phyloP scores from a whole-genome alignment of 2,888 invertebrate species.

The Lacanobia oleracea region DNA sequence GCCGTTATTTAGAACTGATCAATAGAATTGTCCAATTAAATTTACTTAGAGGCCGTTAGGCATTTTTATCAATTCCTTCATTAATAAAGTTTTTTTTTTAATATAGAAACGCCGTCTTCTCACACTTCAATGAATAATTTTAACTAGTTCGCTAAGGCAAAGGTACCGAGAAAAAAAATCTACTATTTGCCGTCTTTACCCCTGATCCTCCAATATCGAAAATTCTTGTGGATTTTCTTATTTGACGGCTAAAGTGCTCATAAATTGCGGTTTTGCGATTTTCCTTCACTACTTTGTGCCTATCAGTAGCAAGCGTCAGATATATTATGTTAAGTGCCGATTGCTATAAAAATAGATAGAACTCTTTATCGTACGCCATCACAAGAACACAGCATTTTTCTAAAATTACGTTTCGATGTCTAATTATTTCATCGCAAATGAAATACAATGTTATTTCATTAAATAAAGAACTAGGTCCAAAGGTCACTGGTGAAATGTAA shows the following conservation, averaged over 20 bases:
- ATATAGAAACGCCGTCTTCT: constrained; percentile 20
- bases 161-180: constrained; percentile 43
- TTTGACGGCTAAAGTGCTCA: constrained; percentile 57
- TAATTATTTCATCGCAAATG: background rate
- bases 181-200: constrained; percentile 54
- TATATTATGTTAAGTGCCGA: constrained; percentile 14
- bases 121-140: constrained; percentile 54
- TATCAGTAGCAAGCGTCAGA: constrained; percentile 18
- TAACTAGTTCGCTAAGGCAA: constrained; percentile 43
- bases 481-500: constrained; percentile 23
- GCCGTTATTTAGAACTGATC: constrained; percentile 29
- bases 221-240: constrained; percentile 62
- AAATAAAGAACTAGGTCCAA: constrained; percentile 1
- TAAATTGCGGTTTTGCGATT: constrained; percentile 56
- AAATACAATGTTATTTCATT: background rate
- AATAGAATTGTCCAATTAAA: constrained; percentile 30
- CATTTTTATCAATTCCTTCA: constrained; percentile 2
- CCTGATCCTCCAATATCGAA: constrained; percentile 59
- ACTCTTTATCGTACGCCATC: background rate
- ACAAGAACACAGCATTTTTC: background rate
- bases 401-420: background rate
- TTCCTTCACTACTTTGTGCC: constrained; percentile 43
- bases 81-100: constrained; percentile 20
- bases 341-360: background rate
- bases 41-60: background rate